Base-by-base conservation (phyloP, 2,888 invertebrate species). In the Cyrtodaria siliqua region DNA sequence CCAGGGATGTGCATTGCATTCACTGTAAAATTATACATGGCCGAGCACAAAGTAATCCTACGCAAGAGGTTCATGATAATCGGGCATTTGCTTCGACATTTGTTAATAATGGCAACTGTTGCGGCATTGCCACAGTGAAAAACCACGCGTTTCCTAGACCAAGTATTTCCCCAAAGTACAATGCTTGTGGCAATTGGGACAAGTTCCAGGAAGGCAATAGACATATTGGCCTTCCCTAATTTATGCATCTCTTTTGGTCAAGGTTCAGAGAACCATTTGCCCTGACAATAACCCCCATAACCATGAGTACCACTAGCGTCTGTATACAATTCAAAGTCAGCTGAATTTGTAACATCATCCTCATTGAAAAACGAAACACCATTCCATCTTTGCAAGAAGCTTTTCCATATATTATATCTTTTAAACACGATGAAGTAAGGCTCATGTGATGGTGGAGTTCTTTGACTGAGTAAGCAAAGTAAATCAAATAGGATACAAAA, bases 361-460 rank as follows among this genome's bases (percentile, higher is more conserved):
- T 77, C 67, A 14, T 66, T 38, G 40, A 80, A 80, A 29, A 77
- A 63, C 1, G 73, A 80, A 27, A 62, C 42, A 12, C 77, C 71
- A 63, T 81, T 81, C 81, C 81, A 74, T 0, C 23, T 12, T 3
- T 27, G 9, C 3, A 81, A 38, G 47, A 77, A 73, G 1, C 26
- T 18, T 9, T 16, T 14, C 71, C 75, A 75, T 77, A 80, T 80
- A 0, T 4, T 0, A 80, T 9, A 24, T 82, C 72, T 20, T 26
- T 20, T 42, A 24, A n/a, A 38, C 76, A 69, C 2, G 50, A 62
- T 42, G 53, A 8, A 23, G 12, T 33, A 3, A 80, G 16, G 2
- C 49, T 42, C 1, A 75, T 68, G 56, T 72, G 55, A 53, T 77
- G 72, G 29, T 55, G 53, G 4, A 72, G 44, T 27, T 72, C 40